Base-by-base conservation (phyloP, 1,140 invertebrate species). In the Leptinotarsa lineolata region DNA sequence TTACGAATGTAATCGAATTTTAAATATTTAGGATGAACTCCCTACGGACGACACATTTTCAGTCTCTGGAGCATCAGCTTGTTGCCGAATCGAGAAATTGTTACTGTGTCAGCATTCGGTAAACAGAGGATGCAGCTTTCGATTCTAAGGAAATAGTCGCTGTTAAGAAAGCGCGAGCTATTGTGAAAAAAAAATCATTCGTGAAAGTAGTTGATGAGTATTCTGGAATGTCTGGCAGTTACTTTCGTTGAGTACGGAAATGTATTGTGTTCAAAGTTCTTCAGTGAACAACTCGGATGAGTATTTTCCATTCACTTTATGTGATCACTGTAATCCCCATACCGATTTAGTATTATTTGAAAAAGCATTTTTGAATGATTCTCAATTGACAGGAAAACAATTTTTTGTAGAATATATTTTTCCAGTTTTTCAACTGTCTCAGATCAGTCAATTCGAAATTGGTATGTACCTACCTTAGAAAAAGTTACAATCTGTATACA, bases 1-100 rank as follows among this genome's bases (percentile, higher is more conserved):
- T 67, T 67, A 67, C 24, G 65, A 39, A 46, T 67, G 24, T 67
- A 67, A 67, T 67, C 65, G 65, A 67, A 67, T 67, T 67, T 67
- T 67, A 67, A 67, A 67, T 67, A 67, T 67, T 67, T 67, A 67
- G 65, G 24, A 67, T 12, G 11, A 39, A 44, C 30, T 67, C 65
- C 65, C 44, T n/a, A n/a, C 24, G 44, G 65, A 39, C 20, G 65
- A 44, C 12, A 45, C 65, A 67, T 67, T 44, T 63, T 67, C 65
- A 21, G 16, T 67, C 65, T 67, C 65, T 16, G 16, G 65, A 67
- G 65, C 24, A 67, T 46, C 24, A 44, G 65, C 65, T 39, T 67
- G 24, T 67, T 67, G 30, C 65, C 65, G 30, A 67, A 44, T 67
- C 65, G 65, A 67, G 24, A 46, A 67, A 67, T 65, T 30, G 63